phyloP scores from a whole-genome alignment of 2,797 vertebrate species.

The Protonibea diacanthus region DNA sequence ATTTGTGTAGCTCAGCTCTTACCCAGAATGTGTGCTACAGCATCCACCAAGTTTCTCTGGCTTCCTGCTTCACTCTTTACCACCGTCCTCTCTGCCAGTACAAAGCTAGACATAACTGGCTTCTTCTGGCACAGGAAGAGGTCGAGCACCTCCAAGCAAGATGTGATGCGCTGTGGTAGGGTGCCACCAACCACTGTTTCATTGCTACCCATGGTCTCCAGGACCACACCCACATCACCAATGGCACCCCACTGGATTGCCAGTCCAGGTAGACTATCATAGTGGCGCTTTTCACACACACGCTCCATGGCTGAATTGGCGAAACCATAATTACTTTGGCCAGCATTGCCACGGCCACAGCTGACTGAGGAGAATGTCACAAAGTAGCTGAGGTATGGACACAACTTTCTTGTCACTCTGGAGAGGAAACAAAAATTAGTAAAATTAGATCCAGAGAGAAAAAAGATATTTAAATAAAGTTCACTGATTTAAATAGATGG shows the following conservation, averaged over 20 bases:
- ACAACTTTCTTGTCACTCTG: conserved; percentile 91
- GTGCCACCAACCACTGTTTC: conserved; percentile 92
- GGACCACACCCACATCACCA: conserved; percentile 94
- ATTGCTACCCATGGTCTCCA: conserved; percentile 90
- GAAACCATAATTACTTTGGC: conserved; percentile 97
- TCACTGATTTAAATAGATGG: not conserved
- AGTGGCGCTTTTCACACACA: conserved; percentile 91
- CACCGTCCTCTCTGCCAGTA: conserved; percentile 90
- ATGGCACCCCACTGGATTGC: conserved; percentile 97
- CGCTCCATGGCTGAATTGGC: conserved; percentile 99
- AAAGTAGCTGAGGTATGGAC: conserved; percentile 93
- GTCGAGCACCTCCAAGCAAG: conserved; percentile 95
- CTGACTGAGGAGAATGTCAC: conserved; percentile 98
- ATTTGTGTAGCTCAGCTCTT: conserved; percentile 35
- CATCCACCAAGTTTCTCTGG: conserved; percentile 89
- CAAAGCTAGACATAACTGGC: conserved; percentile 94
- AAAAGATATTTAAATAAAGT: not conserved
- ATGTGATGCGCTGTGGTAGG: conserved; percentile 91
- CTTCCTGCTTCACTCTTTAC: conserved; percentile 74
- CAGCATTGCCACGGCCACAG: conserved; percentile 95
- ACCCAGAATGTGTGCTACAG: conserved; percentile 96
- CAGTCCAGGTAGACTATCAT: conserved; percentile 90
- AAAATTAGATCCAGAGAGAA: not conserved
- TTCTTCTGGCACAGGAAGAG: conserved; percentile 89
- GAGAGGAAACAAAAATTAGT: not conserved